These are phyloP conservation scores for Empidonax alnorum DNA, from an alignment of 2,113 vertebrate species.

Conservation along the genomic window DNA sequence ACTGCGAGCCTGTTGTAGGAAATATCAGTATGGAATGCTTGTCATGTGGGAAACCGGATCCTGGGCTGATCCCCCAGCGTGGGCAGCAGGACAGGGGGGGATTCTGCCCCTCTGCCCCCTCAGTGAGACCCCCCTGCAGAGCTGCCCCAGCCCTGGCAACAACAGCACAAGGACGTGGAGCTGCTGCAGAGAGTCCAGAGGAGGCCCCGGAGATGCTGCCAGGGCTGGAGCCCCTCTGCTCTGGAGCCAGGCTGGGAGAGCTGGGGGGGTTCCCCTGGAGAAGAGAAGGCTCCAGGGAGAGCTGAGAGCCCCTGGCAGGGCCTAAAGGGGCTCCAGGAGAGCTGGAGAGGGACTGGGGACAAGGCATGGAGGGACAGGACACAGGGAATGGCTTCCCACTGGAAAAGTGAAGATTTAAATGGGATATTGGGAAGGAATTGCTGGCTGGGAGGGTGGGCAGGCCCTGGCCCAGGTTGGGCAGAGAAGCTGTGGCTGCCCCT, in stretches of 20 bases:
- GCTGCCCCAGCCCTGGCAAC: neutral
- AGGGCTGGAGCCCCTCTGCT: neutral
- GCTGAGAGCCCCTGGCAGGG: neutral
- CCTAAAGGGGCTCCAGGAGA: neutral
- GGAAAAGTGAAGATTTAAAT: too few relatives aligned
- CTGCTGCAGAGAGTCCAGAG: neutral
- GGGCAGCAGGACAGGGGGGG: neutral
- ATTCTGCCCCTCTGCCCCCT: neutral
- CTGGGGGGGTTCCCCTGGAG: neutral
- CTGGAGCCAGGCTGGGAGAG: neutral
- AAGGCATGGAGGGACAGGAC: neutral
- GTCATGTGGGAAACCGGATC: neutral
- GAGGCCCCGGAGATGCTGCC: neutral
- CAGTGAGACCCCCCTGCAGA: neutral
- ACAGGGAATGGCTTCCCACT: neutral
- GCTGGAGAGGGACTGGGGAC: neutral
- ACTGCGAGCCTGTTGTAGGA: neutral
- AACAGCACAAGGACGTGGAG: neutral
- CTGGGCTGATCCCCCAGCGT: rapidly evolving
- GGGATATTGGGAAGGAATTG: neutral
- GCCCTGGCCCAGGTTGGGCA: too few relatives aligned
- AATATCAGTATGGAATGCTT: neutral
- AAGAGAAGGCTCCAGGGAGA: neutral
- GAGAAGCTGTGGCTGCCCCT: rapidly evolving
- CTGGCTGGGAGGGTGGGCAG: too few relatives aligned